Conservation (phyloP, 2,797 vertebrate genomes). For the Liasis olivaceus region DNA sequence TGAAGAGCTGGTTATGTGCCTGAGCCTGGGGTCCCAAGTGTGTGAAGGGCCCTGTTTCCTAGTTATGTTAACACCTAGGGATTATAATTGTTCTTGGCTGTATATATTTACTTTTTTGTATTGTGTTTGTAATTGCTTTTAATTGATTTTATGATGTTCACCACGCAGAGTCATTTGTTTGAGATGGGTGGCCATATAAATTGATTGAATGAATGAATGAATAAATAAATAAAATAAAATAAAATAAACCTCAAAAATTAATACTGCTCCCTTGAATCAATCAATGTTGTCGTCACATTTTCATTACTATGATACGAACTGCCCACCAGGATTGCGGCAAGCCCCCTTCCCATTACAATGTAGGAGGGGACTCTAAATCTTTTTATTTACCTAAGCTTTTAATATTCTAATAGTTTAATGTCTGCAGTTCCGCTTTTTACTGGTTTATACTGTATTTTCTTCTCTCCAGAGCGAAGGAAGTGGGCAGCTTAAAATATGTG, state of each 20-base stretch:
- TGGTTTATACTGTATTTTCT: background rate
- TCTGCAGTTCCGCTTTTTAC: background rate
- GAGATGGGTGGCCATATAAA: no score
- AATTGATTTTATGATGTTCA: no score
- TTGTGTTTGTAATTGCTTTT: no score
- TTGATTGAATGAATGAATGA: no score
- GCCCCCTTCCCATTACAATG: background rate
- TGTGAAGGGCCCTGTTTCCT: no score
- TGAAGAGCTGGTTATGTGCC: no score
- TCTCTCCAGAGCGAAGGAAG: background rate
- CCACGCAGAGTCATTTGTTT: no score
- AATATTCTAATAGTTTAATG: background rate
- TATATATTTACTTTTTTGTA: no score
- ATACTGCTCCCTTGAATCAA: constrained; percentile 50
- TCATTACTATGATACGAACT: background rate
- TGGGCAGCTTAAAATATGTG: background rate
- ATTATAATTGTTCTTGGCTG: no score
- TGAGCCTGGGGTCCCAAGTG: no score
- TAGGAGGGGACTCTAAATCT: background rate
- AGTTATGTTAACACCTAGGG: no score
- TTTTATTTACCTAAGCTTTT: background rate
- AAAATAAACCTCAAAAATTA: constrained; percentile 31
- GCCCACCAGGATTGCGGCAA: background rate
- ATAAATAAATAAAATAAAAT: no score
- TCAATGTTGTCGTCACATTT: constrained; percentile 32